These are phyloP conservation scores for Danio albolineatus DNA, from an alignment of 2,797 vertebrate species.

Conservation along the genomic window DNA sequence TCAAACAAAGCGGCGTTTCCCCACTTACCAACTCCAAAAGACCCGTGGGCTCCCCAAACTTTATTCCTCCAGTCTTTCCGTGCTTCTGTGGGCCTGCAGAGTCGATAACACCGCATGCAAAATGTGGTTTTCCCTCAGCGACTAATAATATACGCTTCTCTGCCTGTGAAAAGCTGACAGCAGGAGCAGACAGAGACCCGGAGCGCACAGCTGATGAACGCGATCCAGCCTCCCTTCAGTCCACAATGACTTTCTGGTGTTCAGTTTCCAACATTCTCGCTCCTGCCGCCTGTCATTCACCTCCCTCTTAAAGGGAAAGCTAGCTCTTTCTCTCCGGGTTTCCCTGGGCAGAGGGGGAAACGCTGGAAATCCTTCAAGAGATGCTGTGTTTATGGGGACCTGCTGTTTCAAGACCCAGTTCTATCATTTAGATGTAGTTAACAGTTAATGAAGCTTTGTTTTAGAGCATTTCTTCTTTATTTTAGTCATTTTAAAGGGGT, in stretches of 20 bases:
- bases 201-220: slow-evolving; percentile 27
- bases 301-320: slow-evolving; percentile 86
- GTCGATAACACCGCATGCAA: slow-evolving; percentile 67
- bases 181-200: slow-evolving; percentile 20
- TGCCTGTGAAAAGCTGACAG: slow-evolving; percentile 14
- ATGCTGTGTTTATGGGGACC: background rate
- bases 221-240: slow-evolving; percentile 64
- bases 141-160: slow-evolving; percentile 22
- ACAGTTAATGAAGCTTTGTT: too few relatives aligned
- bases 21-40: slow-evolving; percentile 76
- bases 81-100: slow-evolving; percentile 60
- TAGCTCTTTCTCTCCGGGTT: slow-evolving; percentile 65
- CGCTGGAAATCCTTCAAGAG: slow-evolving; percentile 7
- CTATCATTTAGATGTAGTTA: too few relatives aligned
- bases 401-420: background rate
- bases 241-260: slow-evolving; percentile 73
- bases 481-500: too few relatives aligned
- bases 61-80: slow-evolving; percentile 64
- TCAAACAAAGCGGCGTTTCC: slow-evolving; percentile 33
- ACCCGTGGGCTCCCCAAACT: slow-evolving; percentile 70
- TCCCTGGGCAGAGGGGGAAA: slow-evolving; percentile 31
- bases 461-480: too few relatives aligned
- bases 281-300: slow-evolving; percentile 70
- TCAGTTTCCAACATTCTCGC: slow-evolving; percentile 70
- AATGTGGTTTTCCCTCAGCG: slow-evolving; percentile 48